Evolutionary conservation across 1,140 invertebrate species (phyloP), one percentile per base, ranked within the genome.

Genomic region (Vanessa atalanta): DNA sequence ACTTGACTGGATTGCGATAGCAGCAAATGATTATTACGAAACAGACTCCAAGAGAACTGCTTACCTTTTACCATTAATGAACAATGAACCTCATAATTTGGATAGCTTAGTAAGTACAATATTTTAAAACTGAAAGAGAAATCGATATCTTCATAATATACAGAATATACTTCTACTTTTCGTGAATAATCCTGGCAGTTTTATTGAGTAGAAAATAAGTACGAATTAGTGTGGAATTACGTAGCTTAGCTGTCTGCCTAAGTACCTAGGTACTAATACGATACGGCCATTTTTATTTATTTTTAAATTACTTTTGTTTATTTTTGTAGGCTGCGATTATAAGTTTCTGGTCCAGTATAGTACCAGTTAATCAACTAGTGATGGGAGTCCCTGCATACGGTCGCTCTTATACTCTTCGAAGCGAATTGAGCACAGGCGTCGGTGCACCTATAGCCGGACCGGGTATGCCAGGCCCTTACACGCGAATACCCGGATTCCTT

Each of bases 21-120:
- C 98, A 95, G 95, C 96, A 1, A 98, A 98, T 79, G 97, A 98
- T 81, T 98, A 95, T 85, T 97, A 98, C 79, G 97, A 97, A 0
- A 95, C 97, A 78, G 97, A 96, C 95, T 96, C 97, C 77, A 97
- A 96, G 77, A 95, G 95, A 79, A 98, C 97, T 6, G 96, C 97
- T 4, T 97, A 98, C 82, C 95, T 97, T 16, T 95, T 97, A 0
- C 97, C 97, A 0, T 92, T 98, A 73, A 97, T 96, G 15, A 80
- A 70, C 6, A 79, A 65, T 47, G 79, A 84, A 20, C 57, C 66
- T 20, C 72, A 73, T 81, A 67, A 79, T 47, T 51, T 72, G 15
- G 68, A 76, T 55, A 77, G 70, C 47, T 76, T 79, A 31, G 78
- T 79, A 74, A 79, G 68, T 60, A 51, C 4, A 55, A 20, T 2